phyloP scores from a whole-genome alignment of 2,797 vertebrate genomes.

The Heterohyrax brucei region DNA sequence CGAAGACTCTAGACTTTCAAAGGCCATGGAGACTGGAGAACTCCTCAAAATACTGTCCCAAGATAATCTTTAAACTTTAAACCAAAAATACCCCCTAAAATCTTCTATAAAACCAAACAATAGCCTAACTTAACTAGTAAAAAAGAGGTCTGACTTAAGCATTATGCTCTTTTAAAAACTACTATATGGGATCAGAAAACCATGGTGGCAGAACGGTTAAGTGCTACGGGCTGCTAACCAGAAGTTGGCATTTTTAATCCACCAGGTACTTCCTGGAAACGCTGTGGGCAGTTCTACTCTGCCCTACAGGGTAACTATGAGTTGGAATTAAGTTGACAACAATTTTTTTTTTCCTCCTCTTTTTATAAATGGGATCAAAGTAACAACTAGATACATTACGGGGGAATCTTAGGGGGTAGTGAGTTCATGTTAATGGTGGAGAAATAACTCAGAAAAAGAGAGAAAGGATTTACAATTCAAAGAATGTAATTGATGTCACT shows the following conservation, averaged over 20 bases:
- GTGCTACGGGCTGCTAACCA: too few relatives aligned
- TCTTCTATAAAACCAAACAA: neutral
- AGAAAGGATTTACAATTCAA: neutral
- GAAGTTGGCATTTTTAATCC: too few relatives aligned
- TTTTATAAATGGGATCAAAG: neutral
- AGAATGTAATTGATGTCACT: neutral
- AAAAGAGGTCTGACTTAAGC: neutral
- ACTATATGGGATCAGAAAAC: too few relatives aligned
- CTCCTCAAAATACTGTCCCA: neutral
- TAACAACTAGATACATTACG: neutral
- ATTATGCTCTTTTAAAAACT: neutral
- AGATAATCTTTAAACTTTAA: neutral
- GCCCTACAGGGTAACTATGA: too few relatives aligned
- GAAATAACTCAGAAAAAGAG: neutral
- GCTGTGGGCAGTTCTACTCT: too few relatives aligned
- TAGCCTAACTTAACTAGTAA: neutral
- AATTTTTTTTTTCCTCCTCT: too few relatives aligned
- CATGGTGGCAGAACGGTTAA: too few relatives aligned
- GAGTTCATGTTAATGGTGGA: neutral
- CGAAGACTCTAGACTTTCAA: neutral
- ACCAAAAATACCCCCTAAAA: neutral
- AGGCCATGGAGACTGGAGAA: neutral
- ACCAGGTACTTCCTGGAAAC: too few relatives aligned
- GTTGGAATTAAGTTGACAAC: too few relatives aligned
- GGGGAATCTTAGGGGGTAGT: neutral